These are phyloP conservation scores for Junonia oenone DNA, from an alignment of 2,888 invertebrate species.

Conservation along the genomic window DNA sequence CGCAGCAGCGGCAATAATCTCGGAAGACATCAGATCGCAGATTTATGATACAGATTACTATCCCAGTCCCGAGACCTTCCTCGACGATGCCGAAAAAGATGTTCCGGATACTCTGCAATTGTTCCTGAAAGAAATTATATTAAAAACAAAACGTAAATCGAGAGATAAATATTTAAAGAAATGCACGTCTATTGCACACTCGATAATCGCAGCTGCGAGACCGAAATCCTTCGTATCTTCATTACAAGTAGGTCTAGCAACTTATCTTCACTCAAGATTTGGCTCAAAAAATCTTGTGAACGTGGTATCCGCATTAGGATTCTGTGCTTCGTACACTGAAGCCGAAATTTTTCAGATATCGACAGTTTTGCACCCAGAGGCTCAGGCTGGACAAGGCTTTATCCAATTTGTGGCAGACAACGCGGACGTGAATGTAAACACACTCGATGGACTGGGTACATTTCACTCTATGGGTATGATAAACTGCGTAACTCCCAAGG, in stretches of 20 bases:
- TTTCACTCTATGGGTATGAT: slow-evolving; percentile 28
- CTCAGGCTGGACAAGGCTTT: slow-evolving; percentile 29
- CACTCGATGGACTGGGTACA: slow-evolving; percentile 27
- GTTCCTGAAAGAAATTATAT: slow-evolving; percentile 41
- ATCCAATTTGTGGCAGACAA: slow-evolving; percentile 39
- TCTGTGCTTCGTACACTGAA: slow-evolving; percentile 42
- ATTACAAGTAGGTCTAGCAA: slow-evolving; percentile 37
- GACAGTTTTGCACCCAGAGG: slow-evolving; percentile 40
- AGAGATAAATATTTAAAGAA: slow-evolving; percentile 39
- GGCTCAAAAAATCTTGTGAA: slow-evolving; percentile 41
- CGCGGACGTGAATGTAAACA: slow-evolving; percentile 29
- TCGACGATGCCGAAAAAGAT: slow-evolving; percentile 34
- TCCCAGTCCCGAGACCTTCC: slow-evolving; percentile 43
- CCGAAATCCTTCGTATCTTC: slow-evolving; percentile 36
- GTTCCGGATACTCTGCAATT: slow-evolving; percentile 39
- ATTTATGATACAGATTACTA: slow-evolving; percentile 42
- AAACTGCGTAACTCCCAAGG: slow-evolving; percentile 30
- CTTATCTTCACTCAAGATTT: slow-evolving; percentile 42
- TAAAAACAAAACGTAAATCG: slow-evolving; percentile 36
- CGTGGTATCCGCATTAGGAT: slow-evolving; percentile 42
- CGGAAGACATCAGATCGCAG: slow-evolving; percentile 45
- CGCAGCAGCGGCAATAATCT: slow-evolving; percentile 48
- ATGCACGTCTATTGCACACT: slow-evolving; percentile 42
- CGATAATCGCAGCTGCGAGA: slow-evolving; percentile 25
- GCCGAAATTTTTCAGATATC: slow-evolving; percentile 38